These are phyloP conservation scores for Dysdera silvatica DNA, from an alignment of 1,140 invertebrate species.

Conservation along the genomic window DNA sequence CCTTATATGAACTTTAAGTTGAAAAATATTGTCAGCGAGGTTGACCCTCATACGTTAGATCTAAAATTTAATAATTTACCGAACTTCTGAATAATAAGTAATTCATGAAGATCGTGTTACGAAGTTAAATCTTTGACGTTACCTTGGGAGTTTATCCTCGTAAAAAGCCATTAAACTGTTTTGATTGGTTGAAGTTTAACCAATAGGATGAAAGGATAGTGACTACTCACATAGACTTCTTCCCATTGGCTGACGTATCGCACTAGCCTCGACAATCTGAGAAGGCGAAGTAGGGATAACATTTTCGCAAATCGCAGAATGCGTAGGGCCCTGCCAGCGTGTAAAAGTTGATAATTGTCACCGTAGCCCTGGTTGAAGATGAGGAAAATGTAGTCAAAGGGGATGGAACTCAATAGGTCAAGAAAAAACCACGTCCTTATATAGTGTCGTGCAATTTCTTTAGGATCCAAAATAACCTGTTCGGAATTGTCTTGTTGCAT, in stretches of 20 bases:
- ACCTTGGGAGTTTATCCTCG: not conserved
- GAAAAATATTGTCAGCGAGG: too few species aligned
- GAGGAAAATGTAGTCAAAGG: conserved; percentile 98
- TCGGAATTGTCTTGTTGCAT: conserved; percentile 98
- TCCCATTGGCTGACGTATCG: conserved; percentile 99
- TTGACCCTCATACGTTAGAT: too few species aligned
- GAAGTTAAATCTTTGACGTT: not conserved
- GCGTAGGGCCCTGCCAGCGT: conserved; percentile 88
- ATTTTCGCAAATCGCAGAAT: conserved; percentile 94
- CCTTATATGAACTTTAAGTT: too few species aligned
- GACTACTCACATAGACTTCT: conserved; percentile 93
- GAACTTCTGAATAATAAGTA: too few species aligned
- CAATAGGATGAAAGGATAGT: not conserved
- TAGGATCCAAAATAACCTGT: conserved; percentile 97
- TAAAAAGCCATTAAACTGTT: too few species aligned
- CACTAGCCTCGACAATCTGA: conserved; percentile 88
- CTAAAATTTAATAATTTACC: too few species aligned
- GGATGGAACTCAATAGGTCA: conserved; percentile 97
- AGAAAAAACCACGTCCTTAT: conserved; percentile 99
- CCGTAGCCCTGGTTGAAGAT: conserved; percentile 98
- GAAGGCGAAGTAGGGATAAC: conserved; percentile 84
- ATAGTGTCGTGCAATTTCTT: conserved; percentile 96
- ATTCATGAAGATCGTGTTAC: too few species aligned
- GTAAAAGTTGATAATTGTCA: conserved; percentile 91
- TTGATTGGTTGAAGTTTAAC: too few species aligned